A percentile compares a stretch with the other conserved stretches of the same genome.
phyloP scores from a whole-genome alignment of 2,888 invertebrate genomes.

The Epistrophella euchroma region DNA sequence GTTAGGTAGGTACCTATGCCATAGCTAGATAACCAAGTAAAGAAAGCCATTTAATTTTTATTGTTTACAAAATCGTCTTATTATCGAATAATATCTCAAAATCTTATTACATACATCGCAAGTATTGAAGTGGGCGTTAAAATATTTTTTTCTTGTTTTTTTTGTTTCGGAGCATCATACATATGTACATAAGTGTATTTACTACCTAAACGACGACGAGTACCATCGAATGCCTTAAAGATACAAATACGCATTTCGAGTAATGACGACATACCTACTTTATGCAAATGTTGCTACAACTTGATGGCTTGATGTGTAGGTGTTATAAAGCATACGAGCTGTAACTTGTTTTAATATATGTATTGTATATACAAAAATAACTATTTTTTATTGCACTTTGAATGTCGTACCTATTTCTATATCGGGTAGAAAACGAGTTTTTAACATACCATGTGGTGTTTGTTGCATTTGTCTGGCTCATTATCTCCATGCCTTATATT shows the following conservation, averaged over 20 bases:
- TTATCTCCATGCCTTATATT: neutral
- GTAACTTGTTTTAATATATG: slow-evolving; percentile 9
- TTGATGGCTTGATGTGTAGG: slow-evolving; percentile 31
- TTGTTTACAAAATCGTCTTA: too few species aligned
- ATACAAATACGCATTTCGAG: slow-evolving; percentile 31
- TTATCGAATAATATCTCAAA: neutral
- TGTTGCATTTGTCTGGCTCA: neutral
- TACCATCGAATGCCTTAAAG: neutral
- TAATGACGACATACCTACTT: slow-evolving; percentile 16
- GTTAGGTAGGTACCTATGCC: too few species aligned
- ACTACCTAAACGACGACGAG: neutral
- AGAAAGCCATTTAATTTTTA: too few species aligned
- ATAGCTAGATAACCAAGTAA: too few species aligned
- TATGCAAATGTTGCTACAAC: slow-evolving; percentile 26
- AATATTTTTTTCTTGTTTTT: slow-evolving; percentile 4
- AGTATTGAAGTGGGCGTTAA: slow-evolving; percentile 8
- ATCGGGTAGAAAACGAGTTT: slow-evolving; percentile 10
- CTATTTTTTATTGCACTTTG: slow-evolving; percentile 9
- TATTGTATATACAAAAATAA: neutral
- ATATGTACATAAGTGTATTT: neutral
- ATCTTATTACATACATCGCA: neutral
- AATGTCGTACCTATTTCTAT: neutral
- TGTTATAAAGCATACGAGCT: slow-evolving; percentile 32
- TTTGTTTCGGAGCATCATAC: neutral
- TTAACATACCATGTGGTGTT: slow-evolving; percentile 17